phyloP scores from a whole-genome alignment of 2,797 vertebrate species.

The Sciurus carolinensis region DNA sequence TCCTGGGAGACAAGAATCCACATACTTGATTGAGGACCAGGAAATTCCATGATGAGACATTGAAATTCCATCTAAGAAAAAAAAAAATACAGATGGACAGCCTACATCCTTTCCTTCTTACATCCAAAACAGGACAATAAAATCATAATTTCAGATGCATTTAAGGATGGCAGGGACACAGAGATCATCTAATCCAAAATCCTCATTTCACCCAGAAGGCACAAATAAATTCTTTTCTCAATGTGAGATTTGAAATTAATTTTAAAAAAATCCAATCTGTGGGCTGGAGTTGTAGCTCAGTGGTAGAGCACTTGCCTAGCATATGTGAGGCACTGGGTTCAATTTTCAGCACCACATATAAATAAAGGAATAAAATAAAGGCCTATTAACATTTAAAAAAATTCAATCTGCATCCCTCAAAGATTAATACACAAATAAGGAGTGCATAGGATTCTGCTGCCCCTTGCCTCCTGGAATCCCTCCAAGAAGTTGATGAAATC shows the following conservation, averaged over 20 bases:
- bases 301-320: no score
- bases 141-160: background rate
- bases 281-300: no score
- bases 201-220: background rate
- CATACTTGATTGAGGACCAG: slow-evolving; percentile 67
- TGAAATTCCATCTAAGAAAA: slow-evolving; percentile 66
- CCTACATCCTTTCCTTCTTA: slow-evolving; percentile 3
- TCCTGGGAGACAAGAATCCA: background rate
- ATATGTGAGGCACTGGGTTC: no score
- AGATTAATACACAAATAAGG: background rate
- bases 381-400: background rate
- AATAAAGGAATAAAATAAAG: no score
- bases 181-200: background rate
- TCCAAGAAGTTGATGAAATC: background rate
- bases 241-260: background rate
- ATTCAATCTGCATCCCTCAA: background rate
- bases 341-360: no score
- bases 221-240: slow-evolving; percentile 39
- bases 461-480: accelerated
- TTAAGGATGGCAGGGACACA: background rate
- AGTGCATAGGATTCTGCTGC: no score
- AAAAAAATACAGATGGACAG: background rate
- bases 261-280: background rate
- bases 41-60: slow-evolving; percentile 71
- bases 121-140: slow-evolving; percentile 51